These are phyloP conservation scores for Anolis apletophallus DNA, from an alignment of 2,797 vertebrate genomes.

Conservation along the genomic window DNA sequence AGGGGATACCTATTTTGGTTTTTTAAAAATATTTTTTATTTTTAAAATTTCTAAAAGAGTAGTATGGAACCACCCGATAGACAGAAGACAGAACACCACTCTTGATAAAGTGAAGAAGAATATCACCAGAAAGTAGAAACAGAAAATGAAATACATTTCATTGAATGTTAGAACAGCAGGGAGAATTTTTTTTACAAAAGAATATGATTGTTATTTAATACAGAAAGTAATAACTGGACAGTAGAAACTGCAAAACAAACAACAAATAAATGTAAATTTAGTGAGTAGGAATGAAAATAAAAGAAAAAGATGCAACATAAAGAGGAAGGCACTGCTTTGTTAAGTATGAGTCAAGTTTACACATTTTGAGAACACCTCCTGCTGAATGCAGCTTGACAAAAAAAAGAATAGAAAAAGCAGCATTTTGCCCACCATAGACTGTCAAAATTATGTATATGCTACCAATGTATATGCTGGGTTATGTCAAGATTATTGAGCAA, in stretches of 20 bases:
- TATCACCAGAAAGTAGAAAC: no score
- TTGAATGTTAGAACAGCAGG: not conserved
- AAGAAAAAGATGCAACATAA: not conserved
- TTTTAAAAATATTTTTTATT: no score
- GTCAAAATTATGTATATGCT: not conserved
- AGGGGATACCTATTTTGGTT: no score
- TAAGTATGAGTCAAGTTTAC: not conserved
- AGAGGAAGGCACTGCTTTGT: no score
- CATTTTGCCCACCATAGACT: not conserved
- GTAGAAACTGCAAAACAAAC: not conserved
- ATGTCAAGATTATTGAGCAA: not conserved
- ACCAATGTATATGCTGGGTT: no score
- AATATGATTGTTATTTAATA: not conserved
- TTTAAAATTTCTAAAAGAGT: not conserved
- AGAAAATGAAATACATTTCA: not conserved
- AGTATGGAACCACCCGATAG: not conserved
- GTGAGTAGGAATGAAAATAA: not conserved
- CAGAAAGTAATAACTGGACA: not conserved
- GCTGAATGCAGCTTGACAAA: no score
- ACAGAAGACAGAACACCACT: not conserved
- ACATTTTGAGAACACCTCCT: no score
- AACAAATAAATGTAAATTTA: not conserved
- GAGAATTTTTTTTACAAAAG: not conserved
- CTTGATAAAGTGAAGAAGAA: not conserved
- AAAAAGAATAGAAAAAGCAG: no score